Percentiles rank a stretch among this genome's conserved stretches.
phyloP scores from a whole-genome alignment of 2,888 invertebrate species.

The Spatulosminthurus flaviceps region DNA sequence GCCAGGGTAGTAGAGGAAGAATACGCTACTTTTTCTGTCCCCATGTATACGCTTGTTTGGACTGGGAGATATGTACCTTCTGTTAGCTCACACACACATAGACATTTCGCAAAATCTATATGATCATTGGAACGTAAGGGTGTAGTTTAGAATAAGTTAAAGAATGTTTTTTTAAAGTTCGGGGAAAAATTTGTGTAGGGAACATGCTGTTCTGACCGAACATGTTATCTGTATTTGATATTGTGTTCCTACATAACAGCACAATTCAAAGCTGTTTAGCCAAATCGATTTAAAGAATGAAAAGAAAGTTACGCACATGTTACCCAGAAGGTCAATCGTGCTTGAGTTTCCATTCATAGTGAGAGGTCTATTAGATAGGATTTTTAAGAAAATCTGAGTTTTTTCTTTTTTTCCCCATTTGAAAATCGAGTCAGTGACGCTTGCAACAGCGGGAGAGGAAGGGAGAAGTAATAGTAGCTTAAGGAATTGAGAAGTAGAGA shows the following conservation, averaged over 20 bases:
- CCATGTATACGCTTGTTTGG: not conserved
- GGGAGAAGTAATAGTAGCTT: too few species aligned
- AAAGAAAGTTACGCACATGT: conserved; percentile 9
- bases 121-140: not conserved
- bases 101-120: not conserved
- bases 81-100: not conserved
- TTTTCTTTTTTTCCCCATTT: not conserved
- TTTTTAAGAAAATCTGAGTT: not conserved
- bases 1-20: not conserved
- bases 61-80: not conserved
- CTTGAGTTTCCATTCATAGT: not conserved
- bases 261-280: conserved; percentile 1
- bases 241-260: not conserved
- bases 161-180: not conserved
- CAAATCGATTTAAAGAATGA: conserved; percentile 18
- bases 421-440: not conserved
- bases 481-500: not conserved
- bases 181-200: not conserved
- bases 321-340: conserved; percentile 5
- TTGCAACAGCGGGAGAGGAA: not conserved
- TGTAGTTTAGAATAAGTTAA: not conserved
- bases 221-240: conserved; percentile 10
- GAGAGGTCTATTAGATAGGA: not conserved
- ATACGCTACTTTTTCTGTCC: not conserved
- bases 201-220: not conserved